Evolutionary conservation across 1,140 invertebrate species (phyloP).

Genomic region (Artemia franciscana): DNA sequence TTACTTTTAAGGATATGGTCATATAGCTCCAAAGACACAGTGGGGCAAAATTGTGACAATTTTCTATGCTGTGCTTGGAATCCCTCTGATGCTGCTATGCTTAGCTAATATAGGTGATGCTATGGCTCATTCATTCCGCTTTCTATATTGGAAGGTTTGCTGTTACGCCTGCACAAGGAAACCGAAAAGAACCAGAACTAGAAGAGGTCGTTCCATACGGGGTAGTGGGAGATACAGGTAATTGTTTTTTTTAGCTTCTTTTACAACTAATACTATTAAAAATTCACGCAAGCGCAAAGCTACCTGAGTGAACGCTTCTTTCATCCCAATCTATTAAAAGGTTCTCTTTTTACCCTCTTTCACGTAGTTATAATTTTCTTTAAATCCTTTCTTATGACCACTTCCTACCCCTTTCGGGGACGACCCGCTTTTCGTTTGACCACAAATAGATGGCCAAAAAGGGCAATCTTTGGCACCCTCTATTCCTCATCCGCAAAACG

Average conservation of each 20-base stretch:
- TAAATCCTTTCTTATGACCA: too few relatives aligned
- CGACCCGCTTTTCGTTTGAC: too few relatives aligned
- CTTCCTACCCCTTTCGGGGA: too few relatives aligned
- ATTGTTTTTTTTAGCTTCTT: too few relatives aligned
- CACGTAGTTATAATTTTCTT: too few relatives aligned
- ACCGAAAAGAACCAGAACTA: constrained; percentile 27
- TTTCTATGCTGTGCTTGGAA: constrained; percentile 83
- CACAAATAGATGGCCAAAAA: too few relatives aligned
- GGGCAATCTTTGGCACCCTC: too few relatives aligned
- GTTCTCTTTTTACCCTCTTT: too few relatives aligned
- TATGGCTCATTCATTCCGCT: constrained; percentile 80
- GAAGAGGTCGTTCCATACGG: constrained; percentile 10
- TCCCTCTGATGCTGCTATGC: constrained; percentile 77
- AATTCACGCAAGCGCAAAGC: neutral
- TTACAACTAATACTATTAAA: constrained; percentile 10
- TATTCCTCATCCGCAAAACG: too few relatives aligned
- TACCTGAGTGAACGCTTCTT: neutral
- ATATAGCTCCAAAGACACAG: constrained; percentile 77
- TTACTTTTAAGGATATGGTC: constrained; percentile 56
- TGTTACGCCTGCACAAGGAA: constrained; percentile 64
- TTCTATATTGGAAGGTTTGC: constrained; percentile 68
- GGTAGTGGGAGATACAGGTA: constrained; percentile 14
- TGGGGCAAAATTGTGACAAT: constrained; percentile 82
- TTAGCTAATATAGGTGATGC: constrained; percentile 87
- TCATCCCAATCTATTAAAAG: too few relatives aligned